Evolutionary conservation across 2,797 vertebrate genomes (phyloP), one percentile per base, ranked within the genome.

Genomic region (Botia almorhae): DNA sequence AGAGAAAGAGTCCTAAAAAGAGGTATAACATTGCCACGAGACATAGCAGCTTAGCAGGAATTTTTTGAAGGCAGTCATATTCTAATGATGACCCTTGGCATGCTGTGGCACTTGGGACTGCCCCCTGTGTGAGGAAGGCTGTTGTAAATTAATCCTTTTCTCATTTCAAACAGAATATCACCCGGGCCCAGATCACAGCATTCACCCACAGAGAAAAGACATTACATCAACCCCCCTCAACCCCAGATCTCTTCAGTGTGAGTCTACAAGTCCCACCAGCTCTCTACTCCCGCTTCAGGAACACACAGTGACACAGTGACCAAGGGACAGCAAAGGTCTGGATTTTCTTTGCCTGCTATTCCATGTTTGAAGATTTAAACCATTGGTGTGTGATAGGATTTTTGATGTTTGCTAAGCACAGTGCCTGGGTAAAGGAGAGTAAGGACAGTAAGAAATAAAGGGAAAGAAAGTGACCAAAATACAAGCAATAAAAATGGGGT

Each of bases 21-120:
- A 61, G 65, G 19, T 86, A 83, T 91, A 94, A 94, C 90, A 90
- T 92, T 91, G 93, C 93, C 95, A 96, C 87, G 87, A 95, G 95
- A 98, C 93, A 91, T 91, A 87, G 87, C 67, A 80, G 76, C 68
- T 77, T 76, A 77, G 48, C 56, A 76, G 89, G 82, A 85, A 89
- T 73, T 93, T 94, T 95, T 94, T 97, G 95, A 96, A 97, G 95
- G 94, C 94, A 91, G 94, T 74, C 92, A 68, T 91, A 96, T 96
- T 97, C 94, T 99, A 98, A 99, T 98, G 96, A 99, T 98, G 97
- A 99, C 98, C 98, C 96, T 95, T 98, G 98, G 97, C 97, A 95
- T 96, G 93, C 94, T 92, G 91, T 90, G 92, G 94, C 97, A 96
- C 96, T 94, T 95, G 97, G 96, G 97, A 98, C 93, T 93, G 89